Evolutionary conservation across 2,797 vertebrate species (phyloP).

Genomic region (Otolemur crassicaudatus): DNA sequence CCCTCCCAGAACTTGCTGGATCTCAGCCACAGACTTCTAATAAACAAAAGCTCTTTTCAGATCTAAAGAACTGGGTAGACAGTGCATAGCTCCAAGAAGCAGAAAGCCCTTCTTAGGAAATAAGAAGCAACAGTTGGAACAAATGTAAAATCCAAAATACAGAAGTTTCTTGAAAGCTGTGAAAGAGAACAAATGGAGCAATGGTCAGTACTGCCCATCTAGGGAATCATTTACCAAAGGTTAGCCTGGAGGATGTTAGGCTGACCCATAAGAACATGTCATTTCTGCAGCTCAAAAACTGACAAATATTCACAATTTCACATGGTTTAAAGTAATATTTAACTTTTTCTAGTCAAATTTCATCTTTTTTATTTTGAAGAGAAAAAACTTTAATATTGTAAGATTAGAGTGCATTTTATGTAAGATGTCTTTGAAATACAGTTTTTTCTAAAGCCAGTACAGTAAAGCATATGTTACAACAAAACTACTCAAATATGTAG

Average conservation of each 20-base stretch:
- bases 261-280: background rate
- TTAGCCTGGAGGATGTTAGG: background rate
- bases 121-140: slow-evolving; percentile 71
- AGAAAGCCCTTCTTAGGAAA: slow-evolving; percentile 86
- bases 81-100: slow-evolving; percentile 74
- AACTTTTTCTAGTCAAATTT: background rate
- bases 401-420: slow-evolving; percentile 24
- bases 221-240: background rate
- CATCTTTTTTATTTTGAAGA: slow-evolving; percentile 24
- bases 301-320: slow-evolving; percentile 15
- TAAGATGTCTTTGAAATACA: background rate
- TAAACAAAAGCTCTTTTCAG: slow-evolving; percentile 83
- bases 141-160: slow-evolving; percentile 66
- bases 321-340: background rate
- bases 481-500: slow-evolving; percentile 32
- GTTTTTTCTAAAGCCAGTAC: background rate
- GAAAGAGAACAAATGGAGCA: background rate
- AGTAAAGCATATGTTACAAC: slow-evolving; percentile 2
- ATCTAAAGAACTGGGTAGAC: slow-evolving; percentile 76
- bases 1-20: slow-evolving; percentile 62
- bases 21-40: slow-evolving; percentile 79
- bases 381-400: background rate
- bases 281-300: slow-evolving; percentile 20
- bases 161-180: background rate
- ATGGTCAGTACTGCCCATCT: background rate